phyloP scores from a whole-genome alignment of 2,113 vertebrate species.

The Galemys pyrenaicus region DNA sequence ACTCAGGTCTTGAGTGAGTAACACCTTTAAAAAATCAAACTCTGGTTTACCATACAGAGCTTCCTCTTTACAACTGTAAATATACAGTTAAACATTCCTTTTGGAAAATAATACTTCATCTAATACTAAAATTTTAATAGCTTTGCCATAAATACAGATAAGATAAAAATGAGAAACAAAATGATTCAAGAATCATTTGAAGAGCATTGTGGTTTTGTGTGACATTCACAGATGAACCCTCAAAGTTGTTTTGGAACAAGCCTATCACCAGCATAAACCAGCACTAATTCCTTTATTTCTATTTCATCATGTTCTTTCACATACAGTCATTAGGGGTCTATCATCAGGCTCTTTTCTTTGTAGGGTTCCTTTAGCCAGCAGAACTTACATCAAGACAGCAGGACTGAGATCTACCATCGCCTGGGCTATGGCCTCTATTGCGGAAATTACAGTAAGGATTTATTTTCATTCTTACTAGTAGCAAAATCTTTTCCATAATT shows the following conservation, averaged over 20 bases:
- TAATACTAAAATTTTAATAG: not conserved
- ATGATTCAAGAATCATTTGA: not conserved
- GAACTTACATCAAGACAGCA: constrained; percentile 90
- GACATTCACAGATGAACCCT: not conserved
- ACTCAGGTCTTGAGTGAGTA: not conserved
- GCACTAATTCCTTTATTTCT: not conserved
- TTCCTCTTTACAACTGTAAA: too few relatives aligned
- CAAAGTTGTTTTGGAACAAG: not conserved
- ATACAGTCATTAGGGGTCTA: not conserved
- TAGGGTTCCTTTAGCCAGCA: constrained; percentile 91
- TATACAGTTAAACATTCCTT: not conserved
- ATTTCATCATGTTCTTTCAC: not conserved
- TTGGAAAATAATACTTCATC: not conserved
- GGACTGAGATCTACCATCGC: constrained; percentile 94
- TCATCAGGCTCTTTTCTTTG: not conserved
- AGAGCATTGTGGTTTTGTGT: not conserved
- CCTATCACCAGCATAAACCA: not conserved
- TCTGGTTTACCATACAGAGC: too few relatives aligned
- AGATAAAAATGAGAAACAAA: constrained; percentile 29
- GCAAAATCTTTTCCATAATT: not conserved
- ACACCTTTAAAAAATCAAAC: not conserved
- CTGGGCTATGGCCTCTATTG: constrained; percentile 93
- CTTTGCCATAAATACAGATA: not conserved
- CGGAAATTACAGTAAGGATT: constrained; percentile 89
- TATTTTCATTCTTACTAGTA: not conserved